These are phyloP conservation scores for Trachelipus rathkii DNA, from an alignment of 1,140 invertebrate species.

Conservation along the genomic window DNA sequence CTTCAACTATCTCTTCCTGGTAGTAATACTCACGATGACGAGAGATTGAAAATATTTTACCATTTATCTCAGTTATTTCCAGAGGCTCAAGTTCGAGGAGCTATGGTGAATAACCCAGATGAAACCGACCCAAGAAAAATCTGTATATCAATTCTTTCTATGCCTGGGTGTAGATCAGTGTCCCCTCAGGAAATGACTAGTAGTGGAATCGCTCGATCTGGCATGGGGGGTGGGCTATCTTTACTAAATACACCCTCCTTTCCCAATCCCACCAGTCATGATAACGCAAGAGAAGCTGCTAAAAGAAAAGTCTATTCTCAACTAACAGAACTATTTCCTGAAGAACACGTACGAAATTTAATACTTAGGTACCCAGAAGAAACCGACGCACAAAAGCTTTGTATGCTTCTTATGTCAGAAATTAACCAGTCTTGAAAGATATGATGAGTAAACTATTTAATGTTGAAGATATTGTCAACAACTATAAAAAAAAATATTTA, in stretches of 20 bases:
- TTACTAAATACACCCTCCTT: constrained; percentile 27
- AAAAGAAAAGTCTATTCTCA: constrained; percentile 75
- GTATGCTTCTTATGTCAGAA: constrained; percentile 48
- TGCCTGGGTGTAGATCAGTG: constrained; percentile 37
- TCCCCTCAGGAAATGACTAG: constrained; percentile 37
- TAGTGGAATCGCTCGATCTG: constrained; percentile 25
- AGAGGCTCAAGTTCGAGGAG: constrained; percentile 75
- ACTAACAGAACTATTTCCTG: constrained; percentile 78
- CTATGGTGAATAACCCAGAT: constrained; percentile 78
- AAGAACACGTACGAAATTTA: constrained; percentile 75
- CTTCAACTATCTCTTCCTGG: constrained; percentile 60
- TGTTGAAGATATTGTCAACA: neutral
- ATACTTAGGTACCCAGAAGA: constrained; percentile 82
- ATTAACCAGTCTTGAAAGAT: neutral
- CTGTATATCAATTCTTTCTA: constrained; percentile 71
- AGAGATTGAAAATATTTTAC: constrained; percentile 61
- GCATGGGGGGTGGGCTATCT: constrained; percentile 33
- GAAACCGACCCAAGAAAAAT: constrained; percentile 83
- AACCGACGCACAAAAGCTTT: constrained; percentile 80
- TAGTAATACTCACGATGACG: constrained; percentile 22
- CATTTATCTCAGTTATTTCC: constrained; percentile 83
- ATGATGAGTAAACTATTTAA: neutral
- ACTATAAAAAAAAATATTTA: neutral
- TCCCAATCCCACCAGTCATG: constrained; percentile 49
- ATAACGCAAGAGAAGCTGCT: constrained; percentile 69